Conservation (phyloP, 2,113 vertebrate species). For the Polypterus bichir region DNA sequence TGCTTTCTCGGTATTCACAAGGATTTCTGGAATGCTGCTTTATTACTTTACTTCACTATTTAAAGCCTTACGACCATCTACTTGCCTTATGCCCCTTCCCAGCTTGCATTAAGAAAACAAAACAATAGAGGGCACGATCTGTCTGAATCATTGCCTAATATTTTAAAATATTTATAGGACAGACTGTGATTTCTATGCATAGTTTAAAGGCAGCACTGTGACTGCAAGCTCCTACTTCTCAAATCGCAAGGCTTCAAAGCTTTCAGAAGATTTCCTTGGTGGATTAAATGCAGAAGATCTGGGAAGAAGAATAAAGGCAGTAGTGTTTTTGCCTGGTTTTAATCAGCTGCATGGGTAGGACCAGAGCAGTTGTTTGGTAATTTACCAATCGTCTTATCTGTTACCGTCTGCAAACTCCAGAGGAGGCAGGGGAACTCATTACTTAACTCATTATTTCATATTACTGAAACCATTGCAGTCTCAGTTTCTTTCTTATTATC, state of each 20-base stretch:
- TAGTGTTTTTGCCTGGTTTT: not conserved
- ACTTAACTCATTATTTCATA: too few relatives aligned
- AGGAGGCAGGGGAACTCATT: too few relatives aligned
- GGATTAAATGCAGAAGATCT: slow-evolving; percentile 2
- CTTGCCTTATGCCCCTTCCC: too few relatives aligned
- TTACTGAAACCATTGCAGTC: too few relatives aligned
- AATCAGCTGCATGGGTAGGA: not conserved
- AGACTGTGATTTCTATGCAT: not conserved
- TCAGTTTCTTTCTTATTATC: too few relatives aligned
- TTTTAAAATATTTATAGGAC: not conserved
- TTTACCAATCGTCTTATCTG: slow-evolving; percentile 2
- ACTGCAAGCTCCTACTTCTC: not conserved
- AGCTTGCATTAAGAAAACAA: not conserved
- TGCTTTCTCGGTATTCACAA: too few relatives aligned
- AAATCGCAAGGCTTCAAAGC: not conserved
- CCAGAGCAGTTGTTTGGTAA: not conserved
- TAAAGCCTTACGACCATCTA: too few relatives aligned
- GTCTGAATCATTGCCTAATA: not conserved
- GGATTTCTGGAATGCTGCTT: too few relatives aligned
- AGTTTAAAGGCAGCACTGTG: not conserved
- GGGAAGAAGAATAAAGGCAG: slow-evolving; percentile 5
- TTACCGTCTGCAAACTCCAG: too few relatives aligned
- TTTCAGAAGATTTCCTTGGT: slow-evolving; percentile 4
- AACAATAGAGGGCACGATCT: not conserved
- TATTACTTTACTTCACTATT: too few relatives aligned